A percentile compares a stretch with the other conserved stretches of the same genome.
These are phyloP conservation scores for Cenopis cana DNA, from an alignment of 2,888 invertebrate genomes.

Conservation along the genomic window DNA sequence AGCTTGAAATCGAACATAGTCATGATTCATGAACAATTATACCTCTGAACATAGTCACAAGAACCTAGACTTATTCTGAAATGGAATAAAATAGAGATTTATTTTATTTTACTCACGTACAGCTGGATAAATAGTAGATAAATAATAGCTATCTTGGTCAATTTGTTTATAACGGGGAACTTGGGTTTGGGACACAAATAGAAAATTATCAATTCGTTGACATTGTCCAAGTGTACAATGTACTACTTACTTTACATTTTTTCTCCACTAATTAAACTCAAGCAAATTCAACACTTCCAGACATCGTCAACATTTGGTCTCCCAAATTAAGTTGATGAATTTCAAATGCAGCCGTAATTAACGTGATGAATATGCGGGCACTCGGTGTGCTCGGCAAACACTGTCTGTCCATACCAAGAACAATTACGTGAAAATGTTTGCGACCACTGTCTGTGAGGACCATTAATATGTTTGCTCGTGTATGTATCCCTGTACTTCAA, in stretches of 20 bases:
- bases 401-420: slow-evolving; percentile 40
- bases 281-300: slow-evolving; percentile 38
- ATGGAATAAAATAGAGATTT: too few relatives aligned
- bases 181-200: too few relatives aligned
- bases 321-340: slow-evolving; percentile 60
- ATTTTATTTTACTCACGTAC: too few relatives aligned
- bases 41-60: too few relatives aligned
- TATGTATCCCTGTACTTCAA: slow-evolving; percentile 16
- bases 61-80: background rate
- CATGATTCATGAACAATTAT: background rate
- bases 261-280: slow-evolving; percentile 24
- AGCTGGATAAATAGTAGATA: too few relatives aligned
- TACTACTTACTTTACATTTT: slow-evolving; percentile 17
- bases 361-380: slow-evolving; percentile 68
- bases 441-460: slow-evolving; percentile 42
- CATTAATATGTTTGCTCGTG: slow-evolving; percentile 29
- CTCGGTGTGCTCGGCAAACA: slow-evolving; percentile 46
- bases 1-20: background rate
- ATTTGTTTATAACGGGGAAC: too few relatives aligned
- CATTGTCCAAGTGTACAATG: background rate
- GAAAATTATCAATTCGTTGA: background rate
- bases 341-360: slow-evolving; percentile 63
- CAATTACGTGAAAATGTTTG: slow-evolving; percentile 44
- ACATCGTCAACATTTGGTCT: slow-evolving; percentile 47
- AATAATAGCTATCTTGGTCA: too few relatives aligned